These are phyloP conservation scores for Cydia pomonella DNA, from an alignment of 1,140 invertebrate species.

Conservation along the genomic window DNA sequence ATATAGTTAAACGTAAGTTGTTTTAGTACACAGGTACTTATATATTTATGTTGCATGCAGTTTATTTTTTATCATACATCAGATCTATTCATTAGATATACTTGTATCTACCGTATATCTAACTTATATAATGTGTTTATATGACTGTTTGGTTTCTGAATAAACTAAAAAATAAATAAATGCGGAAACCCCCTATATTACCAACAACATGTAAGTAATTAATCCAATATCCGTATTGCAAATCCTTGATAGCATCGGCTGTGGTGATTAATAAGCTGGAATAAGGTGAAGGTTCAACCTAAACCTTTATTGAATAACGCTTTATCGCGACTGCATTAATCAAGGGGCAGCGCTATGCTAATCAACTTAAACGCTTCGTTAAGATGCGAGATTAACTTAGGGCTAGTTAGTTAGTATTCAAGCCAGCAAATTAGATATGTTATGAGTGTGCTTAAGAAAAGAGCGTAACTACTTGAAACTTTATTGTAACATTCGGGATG, in stretches of 20 bases:
- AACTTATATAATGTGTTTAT: too few species aligned
- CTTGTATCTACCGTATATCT: too few species aligned
- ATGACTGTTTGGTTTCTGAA: too few species aligned
- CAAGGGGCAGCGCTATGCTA: slow-evolving; percentile 44
- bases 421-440: not conserved
- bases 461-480: not conserved
- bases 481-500: not conserved
- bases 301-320: slow-evolving; percentile 47
- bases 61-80: too few species aligned
- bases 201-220: not conserved
- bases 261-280: slow-evolving; percentile 41
- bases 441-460: not conserved
- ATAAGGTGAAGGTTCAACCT: slow-evolving; percentile 50
- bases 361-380: slow-evolving; percentile 64
- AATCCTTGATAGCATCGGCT: slow-evolving; percentile 22
- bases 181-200: too few species aligned
- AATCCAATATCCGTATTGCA: slow-evolving; percentile 23
- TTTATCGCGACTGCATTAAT: slow-evolving; percentile 47
- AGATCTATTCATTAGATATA: too few species aligned
- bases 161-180: too few species aligned
- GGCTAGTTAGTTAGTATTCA: not conserved
- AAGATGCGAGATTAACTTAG: slow-evolving; percentile 52
- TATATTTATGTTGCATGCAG: too few species aligned
- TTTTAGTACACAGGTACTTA: too few species aligned
- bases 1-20: too few species aligned